Percentiles rank a stretch among this genome's conserved stretches.
These are phyloP conservation scores for Lissocephala sabroskyi DNA, from an alignment of 2,888 invertebrate genomes.

Conservation along the genomic window DNA sequence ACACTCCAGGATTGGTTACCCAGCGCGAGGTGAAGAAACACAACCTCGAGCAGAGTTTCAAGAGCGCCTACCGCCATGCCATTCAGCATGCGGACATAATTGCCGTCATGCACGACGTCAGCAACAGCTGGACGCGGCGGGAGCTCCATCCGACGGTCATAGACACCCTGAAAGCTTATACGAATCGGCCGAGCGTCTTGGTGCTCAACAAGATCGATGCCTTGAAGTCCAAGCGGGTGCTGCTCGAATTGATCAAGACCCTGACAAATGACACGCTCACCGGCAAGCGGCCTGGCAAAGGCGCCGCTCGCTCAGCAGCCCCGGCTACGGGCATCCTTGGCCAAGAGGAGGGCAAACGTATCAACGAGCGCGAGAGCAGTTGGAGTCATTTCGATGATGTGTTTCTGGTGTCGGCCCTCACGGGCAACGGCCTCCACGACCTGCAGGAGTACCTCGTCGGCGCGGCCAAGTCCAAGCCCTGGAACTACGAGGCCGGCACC, in stretches of 20 bases:
- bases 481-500: slow-evolving; percentile 79
- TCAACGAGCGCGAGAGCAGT: slow-evolving; percentile 66
- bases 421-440: slow-evolving; percentile 82
- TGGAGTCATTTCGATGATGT: slow-evolving; percentile 90
- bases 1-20: slow-evolving; percentile 93
- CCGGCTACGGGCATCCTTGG: not conserved
- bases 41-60: slow-evolving; percentile 75
- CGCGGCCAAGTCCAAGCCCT: slow-evolving; percentile 77
- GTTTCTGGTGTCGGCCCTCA: slow-evolving; percentile 92
- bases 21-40: slow-evolving; percentile 76
- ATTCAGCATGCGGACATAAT: slow-evolving; percentile 84
- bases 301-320: not conserved
- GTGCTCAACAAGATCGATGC: slow-evolving; percentile 92
- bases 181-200: slow-evolving; percentile 79
- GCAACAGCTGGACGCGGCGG: slow-evolving; percentile 80
- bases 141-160: slow-evolving; percentile 81
- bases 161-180: slow-evolving; percentile 78
- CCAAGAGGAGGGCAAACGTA: slow-evolving; percentile 11
- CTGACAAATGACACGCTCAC: slow-evolving; percentile 78
- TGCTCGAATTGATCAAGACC: slow-evolving; percentile 81
- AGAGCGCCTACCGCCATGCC: slow-evolving; percentile 74
- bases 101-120: slow-evolving; percentile 89
- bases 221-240: slow-evolving; percentile 79
- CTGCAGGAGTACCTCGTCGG: slow-evolving; percentile 73
- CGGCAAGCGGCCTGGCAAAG: slow-evolving; percentile 43